phyloP scores from a whole-genome alignment of 2,888 invertebrate genomes.

The Apotomis turbidana region DNA sequence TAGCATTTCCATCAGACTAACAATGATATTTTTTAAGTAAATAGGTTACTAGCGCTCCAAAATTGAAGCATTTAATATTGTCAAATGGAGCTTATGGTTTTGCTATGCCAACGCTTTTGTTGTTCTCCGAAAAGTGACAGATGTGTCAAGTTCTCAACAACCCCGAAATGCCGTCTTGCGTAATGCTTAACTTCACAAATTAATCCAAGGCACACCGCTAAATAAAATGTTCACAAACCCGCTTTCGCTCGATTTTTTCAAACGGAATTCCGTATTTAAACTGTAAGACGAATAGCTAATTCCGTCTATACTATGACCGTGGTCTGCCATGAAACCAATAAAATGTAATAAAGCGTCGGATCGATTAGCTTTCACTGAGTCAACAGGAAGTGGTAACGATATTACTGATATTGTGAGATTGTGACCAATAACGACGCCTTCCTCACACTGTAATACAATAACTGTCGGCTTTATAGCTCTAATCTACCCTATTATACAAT shows the following conservation, averaged over 20 bases:
- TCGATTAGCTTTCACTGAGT: constrained; percentile 62
- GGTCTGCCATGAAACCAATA: constrained; percentile 44
- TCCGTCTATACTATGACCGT: background rate
- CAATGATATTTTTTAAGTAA: too few species aligned
- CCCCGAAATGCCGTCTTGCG: too few species aligned
- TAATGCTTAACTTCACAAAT: too few species aligned
- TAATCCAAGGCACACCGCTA: too few species aligned
- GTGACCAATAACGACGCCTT: constrained; percentile 57
- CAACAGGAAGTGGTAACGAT: constrained; percentile 59
- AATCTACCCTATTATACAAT: constrained; percentile 56
- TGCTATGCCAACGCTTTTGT: too few species aligned
- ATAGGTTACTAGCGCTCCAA: too few species aligned
- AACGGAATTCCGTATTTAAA: background rate
- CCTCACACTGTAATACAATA: constrained; percentile 53
- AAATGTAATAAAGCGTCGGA: constrained; percentile 62
- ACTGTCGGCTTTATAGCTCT: constrained; percentile 60
- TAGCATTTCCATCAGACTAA: too few species aligned
- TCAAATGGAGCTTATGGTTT: too few species aligned
- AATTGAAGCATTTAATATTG: too few species aligned
- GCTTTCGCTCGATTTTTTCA: background rate
- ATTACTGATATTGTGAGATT: constrained; percentile 61
- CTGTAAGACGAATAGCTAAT: background rate
- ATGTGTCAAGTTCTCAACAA: too few species aligned
- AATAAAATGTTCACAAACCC: background rate
- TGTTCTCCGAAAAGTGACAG: too few species aligned